Evolutionary conservation across 2,797 vertebrate genomes (phyloP), one percentile per base, ranked within the genome.

Genomic region (Clarias platycephalus): DNA sequence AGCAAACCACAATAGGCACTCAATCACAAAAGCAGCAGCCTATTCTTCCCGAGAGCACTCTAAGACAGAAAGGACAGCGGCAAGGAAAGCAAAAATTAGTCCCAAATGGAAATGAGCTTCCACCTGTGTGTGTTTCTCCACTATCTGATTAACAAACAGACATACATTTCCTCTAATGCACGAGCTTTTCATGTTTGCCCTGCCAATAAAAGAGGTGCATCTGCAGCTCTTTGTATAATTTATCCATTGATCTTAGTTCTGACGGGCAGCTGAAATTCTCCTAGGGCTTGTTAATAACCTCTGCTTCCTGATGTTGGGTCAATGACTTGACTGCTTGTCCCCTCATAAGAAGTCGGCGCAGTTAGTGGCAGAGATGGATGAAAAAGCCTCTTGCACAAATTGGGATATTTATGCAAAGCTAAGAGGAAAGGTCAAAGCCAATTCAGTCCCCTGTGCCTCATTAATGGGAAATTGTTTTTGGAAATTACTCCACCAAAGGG

Each of bases 401-500:
- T 89, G 86, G 88, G 80, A 79, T 89, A 81, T 89, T 86, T 86
- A 79, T 60, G 82, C 76, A 84, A 58, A 87, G 89, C 86, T 80
- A 49, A 85, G 90, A 88, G 76, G 87, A 90, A 92, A 93, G 91
- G 90, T 93, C 91, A 90, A 40, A 81, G 67, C 57, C 85, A 83
- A 60, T 76, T 80, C 87, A 88, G 71, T 88, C 88, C 81, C 83
- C 5, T 9, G 86, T 88, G 88, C 88, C 89, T 91, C 85, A 86
- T 89, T 93, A 91, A 89, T 86, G 78, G 87, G 79, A 72, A 84
- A 90, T 90, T 88, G 88, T 90, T 92, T 86, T 91, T 87, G 76
- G 70, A 88, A 90, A 86, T 76, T 6, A 37, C 80, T 76, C 72
- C 28, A 84, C 80, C 80, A 57, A 84, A 20, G 18, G 53, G 55